Evolutionary conservation across 2,888 invertebrate genomes (phyloP), one percentile per base, ranked within the genome.

Genomic region (Mythimna impura): DNA sequence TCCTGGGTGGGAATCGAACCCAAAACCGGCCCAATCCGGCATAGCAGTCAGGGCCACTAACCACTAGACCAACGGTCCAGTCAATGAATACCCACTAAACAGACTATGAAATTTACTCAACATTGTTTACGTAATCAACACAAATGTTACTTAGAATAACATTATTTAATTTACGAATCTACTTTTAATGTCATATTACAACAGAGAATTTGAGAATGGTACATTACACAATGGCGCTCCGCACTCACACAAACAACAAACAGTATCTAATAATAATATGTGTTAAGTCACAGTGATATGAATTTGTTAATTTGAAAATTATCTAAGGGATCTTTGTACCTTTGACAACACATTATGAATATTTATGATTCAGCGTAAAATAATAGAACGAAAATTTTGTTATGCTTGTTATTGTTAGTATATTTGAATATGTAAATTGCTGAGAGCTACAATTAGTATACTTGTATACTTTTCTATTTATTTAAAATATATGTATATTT

Each of bases 271-370:
- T 14, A 22, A 34, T 55, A 43, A 34, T 30, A 30, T 34, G 43
- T 34, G 36, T 17, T 50, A 22, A 70, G 36, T 25, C 34, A 25
- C 36, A 73, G n/a, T 61, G 22, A n/a, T 52, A n/a, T 5, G 20
- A 63, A 52, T 62, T 62, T 40, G 50, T 40, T 74, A 4, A 36
- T 25, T 52, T 47, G 20, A 36, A 30, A n/a, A 50, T 40, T 20
- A 75, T 75, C 64, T 34, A 20, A 52, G 40, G 50, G 63, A 72
- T 43, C 66, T 60, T 74, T 50, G 47, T 50, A 58, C 73, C 36
- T 17, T 25, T 6, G 20, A 66, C 40, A 25, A 74, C 20, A 30
- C 10, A 14, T n/a, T 12, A 40, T 75, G 10, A 63, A 75, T 75
- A 71, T 52, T 52, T 20, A 63, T 75, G 40, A 72, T 34, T 25